Conservation (phyloP, 2,113 vertebrate species). For the Paracanthobrama guichenoti region DNA sequence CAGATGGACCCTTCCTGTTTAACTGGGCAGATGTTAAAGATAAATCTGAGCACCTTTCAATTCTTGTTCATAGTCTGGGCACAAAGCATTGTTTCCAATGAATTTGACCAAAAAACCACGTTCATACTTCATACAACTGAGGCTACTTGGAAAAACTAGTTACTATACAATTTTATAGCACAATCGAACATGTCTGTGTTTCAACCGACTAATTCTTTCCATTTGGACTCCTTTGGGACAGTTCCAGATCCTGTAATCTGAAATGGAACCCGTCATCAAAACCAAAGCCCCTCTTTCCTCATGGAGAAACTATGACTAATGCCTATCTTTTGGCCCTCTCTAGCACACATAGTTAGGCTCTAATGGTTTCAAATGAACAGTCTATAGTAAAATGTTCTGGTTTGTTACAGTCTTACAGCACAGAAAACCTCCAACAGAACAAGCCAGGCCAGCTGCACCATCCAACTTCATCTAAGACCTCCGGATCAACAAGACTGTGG, state of each 20-base stretch:
- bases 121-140: neutral
- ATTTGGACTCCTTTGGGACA: constrained; percentile 36
- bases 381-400: constrained; percentile 3
- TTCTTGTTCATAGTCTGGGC: neutral
- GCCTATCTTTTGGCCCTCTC: constrained; percentile 26
- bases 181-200: constrained; percentile 22
- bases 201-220: constrained; percentile 43
- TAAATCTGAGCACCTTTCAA: neutral
- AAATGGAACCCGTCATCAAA: constrained; percentile 36
- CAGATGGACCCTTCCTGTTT: neutral
- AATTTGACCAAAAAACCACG: neutral
- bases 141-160: constrained; percentile 26
- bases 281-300: constrained; percentile 1
- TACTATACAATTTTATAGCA: constrained; percentile 28
- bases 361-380: neutral
- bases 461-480: constrained; percentile 15
- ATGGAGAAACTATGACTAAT: constrained; percentile 12
- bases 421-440: constrained; percentile 32
- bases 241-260: constrained; percentile 34
- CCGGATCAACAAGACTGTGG: constrained; percentile 20
- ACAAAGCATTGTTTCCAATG: neutral
- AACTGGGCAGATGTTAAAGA: neutral
- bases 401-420: neutral
- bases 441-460: neutral
- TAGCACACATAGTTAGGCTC: neutral